phyloP scores from a whole-genome alignment of 1,140 invertebrate species.

The Zophobas morio region DNA sequence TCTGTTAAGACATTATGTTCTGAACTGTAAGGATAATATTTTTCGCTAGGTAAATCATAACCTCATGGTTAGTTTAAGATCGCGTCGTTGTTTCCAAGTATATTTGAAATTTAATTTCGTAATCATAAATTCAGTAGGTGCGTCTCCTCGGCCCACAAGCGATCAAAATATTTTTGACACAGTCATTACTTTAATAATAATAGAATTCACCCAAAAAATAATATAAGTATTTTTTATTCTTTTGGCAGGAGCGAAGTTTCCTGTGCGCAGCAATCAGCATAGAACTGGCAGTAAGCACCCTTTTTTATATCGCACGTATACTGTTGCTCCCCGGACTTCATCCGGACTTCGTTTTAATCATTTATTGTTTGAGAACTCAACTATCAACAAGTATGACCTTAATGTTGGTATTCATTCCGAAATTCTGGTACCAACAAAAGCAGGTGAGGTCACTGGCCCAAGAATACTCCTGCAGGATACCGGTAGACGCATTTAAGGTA shows the following conservation, averaged over 20 bases:
- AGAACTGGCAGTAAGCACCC: constrained; percentile 81
- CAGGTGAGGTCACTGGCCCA: constrained; percentile 77
- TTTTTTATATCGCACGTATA: constrained; percentile 79
- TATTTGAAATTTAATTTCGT: too few species aligned
- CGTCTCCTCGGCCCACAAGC: too few species aligned
- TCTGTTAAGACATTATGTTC: constrained; percentile 7
- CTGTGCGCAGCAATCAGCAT: constrained; percentile 82
- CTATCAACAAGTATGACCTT: constrained; percentile 83
- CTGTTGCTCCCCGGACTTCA: constrained; percentile 75
- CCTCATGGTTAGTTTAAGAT: too few species aligned
- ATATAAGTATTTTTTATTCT: not conserved
- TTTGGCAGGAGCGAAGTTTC: constrained; percentile 80
- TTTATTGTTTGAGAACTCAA: constrained; percentile 82
- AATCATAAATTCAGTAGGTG: too few species aligned
- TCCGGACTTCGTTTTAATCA: constrained; percentile 79
- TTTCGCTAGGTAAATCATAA: constrained; percentile 25
- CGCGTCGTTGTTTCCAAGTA: too few species aligned
- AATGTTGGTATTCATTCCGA: constrained; percentile 83
- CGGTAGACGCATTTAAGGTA: constrained; percentile 75
- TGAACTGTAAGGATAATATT: constrained; percentile 24
- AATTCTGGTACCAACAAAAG: constrained; percentile 83
- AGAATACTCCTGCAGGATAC: constrained; percentile 74
- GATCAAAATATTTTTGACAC: not conserved
- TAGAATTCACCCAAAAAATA: not conserved
- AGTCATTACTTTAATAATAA: not conserved